These are phyloP conservation scores for Notarius lentiginosus DNA, from an alignment of 2,113 vertebrate species.

Conservation along the genomic window DNA sequence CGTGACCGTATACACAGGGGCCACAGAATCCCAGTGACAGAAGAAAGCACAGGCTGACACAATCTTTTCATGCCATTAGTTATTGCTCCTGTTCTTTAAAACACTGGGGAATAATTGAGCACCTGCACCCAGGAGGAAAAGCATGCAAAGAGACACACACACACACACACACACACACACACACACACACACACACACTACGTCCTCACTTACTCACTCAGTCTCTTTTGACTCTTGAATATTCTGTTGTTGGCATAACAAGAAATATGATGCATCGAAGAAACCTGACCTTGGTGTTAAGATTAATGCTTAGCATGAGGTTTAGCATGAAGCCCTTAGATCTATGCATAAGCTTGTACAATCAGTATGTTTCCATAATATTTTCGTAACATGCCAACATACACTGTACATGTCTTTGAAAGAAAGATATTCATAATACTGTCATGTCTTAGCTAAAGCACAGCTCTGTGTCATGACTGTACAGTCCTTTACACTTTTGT, in stretches of 20 bases:
- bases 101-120: conserved; percentile 58
- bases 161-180: background rate
- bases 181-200: conserved; percentile 1
- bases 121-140: conserved; percentile 56
- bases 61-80: conserved; percentile 57
- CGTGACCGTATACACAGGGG: conserved; percentile 33
- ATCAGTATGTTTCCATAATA: conserved; percentile 2
- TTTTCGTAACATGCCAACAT: background rate
- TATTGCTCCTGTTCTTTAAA: conserved; percentile 62
- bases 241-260: conserved; percentile 27
- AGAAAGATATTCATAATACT: background rate
- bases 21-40: conserved; percentile 46
- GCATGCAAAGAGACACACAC: conserved; percentile 53
- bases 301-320: conserved; percentile 17
- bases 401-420: background rate
- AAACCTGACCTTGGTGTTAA: conserved; percentile 28
- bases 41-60: conserved; percentile 45
- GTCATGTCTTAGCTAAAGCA: background rate
- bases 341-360: background rate
- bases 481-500: background rate
- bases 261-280: conserved; percentile 16
- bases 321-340: background rate
- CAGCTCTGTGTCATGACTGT: background rate
- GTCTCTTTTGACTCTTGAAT: conserved; percentile 18
- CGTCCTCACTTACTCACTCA: background rate